Conservation (phyloP, 2,888 invertebrate genomes). For the Temnothorax rugatulus region DNA sequence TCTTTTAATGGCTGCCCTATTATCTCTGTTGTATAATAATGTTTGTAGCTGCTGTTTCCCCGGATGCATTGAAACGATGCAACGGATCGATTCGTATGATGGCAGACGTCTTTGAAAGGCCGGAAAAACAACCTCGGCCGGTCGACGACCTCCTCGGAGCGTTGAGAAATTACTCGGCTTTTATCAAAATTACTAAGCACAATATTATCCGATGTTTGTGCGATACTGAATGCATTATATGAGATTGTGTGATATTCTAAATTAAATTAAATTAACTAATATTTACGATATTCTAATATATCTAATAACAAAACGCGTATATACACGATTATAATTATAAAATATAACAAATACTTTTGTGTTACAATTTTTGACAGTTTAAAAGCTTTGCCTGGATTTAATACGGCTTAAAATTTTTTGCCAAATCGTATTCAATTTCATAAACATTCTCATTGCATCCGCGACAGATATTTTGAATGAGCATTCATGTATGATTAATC, state of each 20-base stretch:
- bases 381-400: not conserved
- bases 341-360: not conserved
- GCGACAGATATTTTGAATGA: not conserved
- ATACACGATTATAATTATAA: not conserved
- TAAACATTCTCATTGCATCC: not conserved
- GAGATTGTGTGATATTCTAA: not conserved
- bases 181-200: constrained; percentile 40
- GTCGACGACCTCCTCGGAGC: constrained; percentile 23
- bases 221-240: constrained; percentile 17
- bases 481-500: constrained; percentile 7
- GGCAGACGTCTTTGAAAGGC: constrained; percentile 21
- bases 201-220: constrained; percentile 1
- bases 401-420: constrained; percentile 14
- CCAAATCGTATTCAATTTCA: not conserved
- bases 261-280: no score
- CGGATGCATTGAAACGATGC: constrained; percentile 7
- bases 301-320: not conserved
- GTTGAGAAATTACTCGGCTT: constrained; percentile 42
- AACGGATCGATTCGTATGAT: constrained; percentile 37
- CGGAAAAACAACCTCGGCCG: constrained; percentile 8
- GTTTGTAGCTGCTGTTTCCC: not conserved
- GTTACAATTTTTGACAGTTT: not conserved
- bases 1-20: not conserved
- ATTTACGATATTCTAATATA: not conserved
- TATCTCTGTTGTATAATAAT: constrained; percentile 21